phyloP scores from a whole-genome alignment of 1,140 invertebrate species.

The Mesaphorura yosii region DNA sequence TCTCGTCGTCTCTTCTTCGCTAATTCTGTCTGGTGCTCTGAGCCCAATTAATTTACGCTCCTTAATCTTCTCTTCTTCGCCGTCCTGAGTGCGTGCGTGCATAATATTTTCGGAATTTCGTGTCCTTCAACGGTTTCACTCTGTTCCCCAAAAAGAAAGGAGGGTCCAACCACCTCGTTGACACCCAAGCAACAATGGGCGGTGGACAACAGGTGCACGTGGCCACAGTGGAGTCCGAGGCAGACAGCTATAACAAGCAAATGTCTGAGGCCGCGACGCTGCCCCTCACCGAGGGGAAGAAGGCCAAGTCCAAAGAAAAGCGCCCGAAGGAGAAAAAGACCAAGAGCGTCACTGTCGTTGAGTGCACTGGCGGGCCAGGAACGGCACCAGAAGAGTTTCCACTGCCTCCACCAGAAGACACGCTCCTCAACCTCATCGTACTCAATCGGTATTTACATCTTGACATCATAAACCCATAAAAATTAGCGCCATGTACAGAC shows the following conservation, averaged over 20 bases:
- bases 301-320: slow-evolving; percentile 26
- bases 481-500: too few relatives aligned
- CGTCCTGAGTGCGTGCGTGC: too few relatives aligned
- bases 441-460: slow-evolving; percentile 31
- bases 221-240: slow-evolving; percentile 56
- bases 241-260: slow-evolving; percentile 27
- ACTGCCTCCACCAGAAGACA: slow-evolving; percentile 31
- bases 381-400: slow-evolving; percentile 29
- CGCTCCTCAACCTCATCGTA: slow-evolving; percentile 29
- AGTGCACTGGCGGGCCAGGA: slow-evolving; percentile 14
- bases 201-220: slow-evolving; percentile 68
- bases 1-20: too few relatives aligned
- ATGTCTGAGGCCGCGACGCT: slow-evolving; percentile 30
- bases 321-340: slow-evolving; percentile 27
- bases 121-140: too few relatives aligned
- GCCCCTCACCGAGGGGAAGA: slow-evolving; percentile 24
- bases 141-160: too few relatives aligned
- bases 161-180: too few relatives aligned
- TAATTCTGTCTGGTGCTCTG: too few relatives aligned
- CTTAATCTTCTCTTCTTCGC: too few relatives aligned
- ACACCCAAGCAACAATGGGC: slow-evolving; percentile 49
- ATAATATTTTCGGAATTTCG: too few relatives aligned
- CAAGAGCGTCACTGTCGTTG: slow-evolving; percentile 30
- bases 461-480: too few relatives aligned
- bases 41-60: too few relatives aligned